Percentiles rank a stretch among this genome's conserved stretches.
These are phyloP conservation scores for Catostomus latipinnis DNA, from an alignment of 2,797 vertebrate species.

Conservation along the genomic window DNA sequence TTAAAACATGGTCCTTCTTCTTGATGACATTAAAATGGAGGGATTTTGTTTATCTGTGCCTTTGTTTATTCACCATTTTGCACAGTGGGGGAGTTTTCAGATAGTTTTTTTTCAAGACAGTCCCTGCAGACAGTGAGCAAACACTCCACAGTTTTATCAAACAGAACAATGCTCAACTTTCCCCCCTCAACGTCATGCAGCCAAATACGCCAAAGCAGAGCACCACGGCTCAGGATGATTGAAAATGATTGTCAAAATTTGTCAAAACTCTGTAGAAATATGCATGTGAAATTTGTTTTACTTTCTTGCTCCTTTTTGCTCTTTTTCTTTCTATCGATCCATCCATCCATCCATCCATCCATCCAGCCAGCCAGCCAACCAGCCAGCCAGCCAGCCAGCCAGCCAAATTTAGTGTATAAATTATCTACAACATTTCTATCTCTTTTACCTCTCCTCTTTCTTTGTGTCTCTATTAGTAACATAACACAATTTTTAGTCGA, in stretches of 20 bases:
- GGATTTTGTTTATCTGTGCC: slow-evolving; percentile 85
- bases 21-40: slow-evolving; percentile 85
- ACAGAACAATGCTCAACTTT: slow-evolving; percentile 85
- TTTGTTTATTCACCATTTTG: slow-evolving; percentile 88
- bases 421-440: not conserved
- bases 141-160: slow-evolving; percentile 86
- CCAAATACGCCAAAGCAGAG: slow-evolving; percentile 78
- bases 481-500: not conserved
- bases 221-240: slow-evolving; percentile 80
- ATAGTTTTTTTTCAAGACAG: slow-evolving; percentile 85
- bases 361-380: no score
- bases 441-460: not conserved
- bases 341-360: no score
- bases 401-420: not conserved
- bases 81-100: slow-evolving; percentile 83
- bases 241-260: slow-evolving; percentile 81
- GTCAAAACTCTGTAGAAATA: slow-evolving; percentile 74
- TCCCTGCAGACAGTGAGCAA: slow-evolving; percentile 86
- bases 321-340: not conserved
- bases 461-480: slow-evolving; percentile 23
- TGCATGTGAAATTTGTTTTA: slow-evolving; percentile 71
- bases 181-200: slow-evolving; percentile 77
- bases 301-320: not conserved
- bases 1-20: slow-evolving; percentile 83
- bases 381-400: not conserved